Base-by-base conservation (phyloP, 2,888 invertebrate genomes). In the Petrophora chlorosata region DNA sequence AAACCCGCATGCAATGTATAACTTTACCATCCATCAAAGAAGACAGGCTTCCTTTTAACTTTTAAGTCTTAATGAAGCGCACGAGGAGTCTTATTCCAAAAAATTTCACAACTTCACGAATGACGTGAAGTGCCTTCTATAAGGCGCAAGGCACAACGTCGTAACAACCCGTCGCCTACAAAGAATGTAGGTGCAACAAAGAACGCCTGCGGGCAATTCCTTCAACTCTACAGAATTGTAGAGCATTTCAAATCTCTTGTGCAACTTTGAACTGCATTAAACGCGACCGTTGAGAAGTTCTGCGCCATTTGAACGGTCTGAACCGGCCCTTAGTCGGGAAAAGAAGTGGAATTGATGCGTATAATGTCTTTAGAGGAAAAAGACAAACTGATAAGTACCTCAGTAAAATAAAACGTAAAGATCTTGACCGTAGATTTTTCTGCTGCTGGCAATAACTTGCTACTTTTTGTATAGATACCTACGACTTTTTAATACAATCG, bases 231-330 rank as follows among this genome's bases (percentile, higher is more conserved):
- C 36, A 19, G 48, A 51, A 51, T 44, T 39, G 34, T 30, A 34
- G 50, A 53, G 45, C 28, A 44, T 54, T 54, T 50, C 33, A 53
- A 53, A 58, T 52, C 50, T 50, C 50, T 58, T 53, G 38, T 47
- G 54, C 47, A 58, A 58, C 50, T 58, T 54, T 47, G 42, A 53
- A 44, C 47, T 54, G 52, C 52, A 45, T 55, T 54, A 33, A 56
- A 29, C 17, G 36, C 22, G 28, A 5, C 22, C 28, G 36, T 53
- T 36, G 28, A 46, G 42, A 45, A 33, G 39, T 43, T 45, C 9
- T 15, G 9, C 13, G 19, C 10, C 29, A 16, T 43, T 34, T 22
- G 3, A 26, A 19, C 29, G 9, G 15, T 34, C n/a, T 33, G 25
- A 28, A 29, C 36, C 34, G 33, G 22, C 26, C 19, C 38, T 38